These are phyloP conservation scores for Melinaea menophilus DNA, from an alignment of 2,888 invertebrate genomes.

Conservation along the genomic window DNA sequence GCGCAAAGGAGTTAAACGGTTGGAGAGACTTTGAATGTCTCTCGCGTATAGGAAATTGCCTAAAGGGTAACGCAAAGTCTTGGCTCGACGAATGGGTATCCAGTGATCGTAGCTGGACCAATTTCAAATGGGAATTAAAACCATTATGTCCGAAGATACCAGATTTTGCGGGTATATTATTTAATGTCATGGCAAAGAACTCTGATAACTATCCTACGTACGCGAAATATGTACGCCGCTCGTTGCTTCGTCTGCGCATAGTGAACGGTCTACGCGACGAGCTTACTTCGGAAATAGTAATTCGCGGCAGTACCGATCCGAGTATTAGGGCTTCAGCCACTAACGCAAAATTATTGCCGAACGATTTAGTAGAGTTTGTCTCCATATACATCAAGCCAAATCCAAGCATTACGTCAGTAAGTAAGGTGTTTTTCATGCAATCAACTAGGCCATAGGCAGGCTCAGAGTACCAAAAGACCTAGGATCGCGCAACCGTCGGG, in stretches of 20 bases:
- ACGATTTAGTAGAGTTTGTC: conserved; percentile 8
- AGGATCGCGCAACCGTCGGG: too few species aligned
- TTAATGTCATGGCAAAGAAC: conserved; percentile 7
- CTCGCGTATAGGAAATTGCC: too few species aligned
- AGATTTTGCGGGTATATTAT: conserved; percentile 12
- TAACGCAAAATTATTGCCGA: conserved; percentile 7
- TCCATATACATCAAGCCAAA: conserved; percentile 4
- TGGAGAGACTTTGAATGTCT: too few species aligned
- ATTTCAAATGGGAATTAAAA: conserved; percentile 9
- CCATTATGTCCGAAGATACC: conserved; percentile 3
- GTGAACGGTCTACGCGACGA: conserved; percentile 34
- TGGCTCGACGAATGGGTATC: too few species aligned
- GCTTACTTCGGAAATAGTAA: conserved; percentile 25
- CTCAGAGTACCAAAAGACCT: too few species aligned
- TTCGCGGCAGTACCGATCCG: conserved; percentile 12
- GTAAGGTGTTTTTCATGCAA: too few species aligned
- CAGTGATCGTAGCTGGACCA: neutral
- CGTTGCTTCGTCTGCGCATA: conserved; percentile 32
- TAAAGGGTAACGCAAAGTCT: too few species aligned
- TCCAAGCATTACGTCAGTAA: neutral
- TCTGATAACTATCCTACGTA: conserved; percentile 32
- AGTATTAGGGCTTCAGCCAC: conserved; percentile 7
- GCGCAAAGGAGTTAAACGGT: too few species aligned
- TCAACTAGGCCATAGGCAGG: too few species aligned
- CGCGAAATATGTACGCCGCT: conserved; percentile 37